Base-by-base conservation (phyloP, 1,140 invertebrate species). In the Mamestra configurata region DNA sequence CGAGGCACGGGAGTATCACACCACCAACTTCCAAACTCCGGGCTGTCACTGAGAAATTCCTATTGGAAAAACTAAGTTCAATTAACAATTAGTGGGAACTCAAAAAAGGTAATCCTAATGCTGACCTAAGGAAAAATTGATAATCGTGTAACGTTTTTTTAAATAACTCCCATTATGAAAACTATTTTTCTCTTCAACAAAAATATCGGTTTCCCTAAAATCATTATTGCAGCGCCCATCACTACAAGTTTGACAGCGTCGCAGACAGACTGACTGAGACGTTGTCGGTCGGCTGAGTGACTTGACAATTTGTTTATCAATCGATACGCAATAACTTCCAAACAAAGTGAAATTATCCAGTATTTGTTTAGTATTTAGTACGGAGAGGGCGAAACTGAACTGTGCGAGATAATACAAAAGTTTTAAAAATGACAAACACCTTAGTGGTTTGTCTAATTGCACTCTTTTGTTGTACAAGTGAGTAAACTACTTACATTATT, bases 271-370 rank as follows among this genome's bases (percentile, higher is more conserved):
- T n/a, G n/a, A n/a, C n/a, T n/a, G n/a, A n/a, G n/a, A 64, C 55
- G n/a, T 35, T 27, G 24, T 76, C 13, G 35, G 51, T 64, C 72
- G 55, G 22, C 40, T 40, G 22, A 57, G 84, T 88, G 85, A 89
- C 86, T 88, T 87, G 86, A 87, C 88, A 85, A 77, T 64, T 31
- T 90, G 87, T 88, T 88, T 88, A 87, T 87, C 84, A 87, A 86
- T 87, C 84, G 75, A 90, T 92, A 94, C 92, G 92, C 91, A 93
- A 90, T 92, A 89, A 89, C 79, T 89, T 89, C 81, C 82, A 89
- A 90, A 91, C 84, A 87, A 91, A 93, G 91, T 90, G 89, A 93
- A 92, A 92, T 92, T 92, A 64, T 86, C 59, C 75, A 81, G 88
- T 90, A 85, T 89, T 83, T 88, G 82, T 84, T 90, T 90, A 89